These are phyloP conservation scores for Artibeus lituratus DNA, from an alignment of 2,797 vertebrate genomes.

Conservation along the genomic window DNA sequence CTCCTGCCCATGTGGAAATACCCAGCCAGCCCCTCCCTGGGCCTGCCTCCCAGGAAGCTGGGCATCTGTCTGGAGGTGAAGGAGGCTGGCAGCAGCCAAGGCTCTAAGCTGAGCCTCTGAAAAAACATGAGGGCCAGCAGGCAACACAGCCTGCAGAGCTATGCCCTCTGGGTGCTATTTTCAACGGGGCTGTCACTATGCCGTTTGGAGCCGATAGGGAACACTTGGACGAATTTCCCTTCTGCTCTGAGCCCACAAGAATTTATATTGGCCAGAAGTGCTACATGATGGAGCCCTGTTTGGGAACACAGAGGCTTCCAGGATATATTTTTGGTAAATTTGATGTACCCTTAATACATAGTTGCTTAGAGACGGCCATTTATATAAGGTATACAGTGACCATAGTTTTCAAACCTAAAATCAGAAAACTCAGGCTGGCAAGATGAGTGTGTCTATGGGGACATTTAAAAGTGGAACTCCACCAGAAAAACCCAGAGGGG, in stretches of 20 bases:
- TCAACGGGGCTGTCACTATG: background rate
- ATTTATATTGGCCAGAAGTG: constrained; percentile 48
- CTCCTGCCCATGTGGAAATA: background rate
- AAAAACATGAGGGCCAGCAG: background rate
- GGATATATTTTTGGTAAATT: constrained; percentile 49
- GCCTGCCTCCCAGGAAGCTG: background rate
- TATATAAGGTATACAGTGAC: constrained; percentile 46
- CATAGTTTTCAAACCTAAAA: constrained; percentile 40
- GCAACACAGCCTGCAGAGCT: background rate
- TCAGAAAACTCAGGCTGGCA: constrained; percentile 28
- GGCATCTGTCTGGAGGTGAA: background rate
- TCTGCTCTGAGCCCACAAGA: constrained; percentile 10
- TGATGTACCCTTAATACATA: constrained; percentile 28
- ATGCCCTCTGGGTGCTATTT: background rate
- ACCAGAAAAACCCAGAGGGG: background rate
- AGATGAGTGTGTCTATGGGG: background rate
- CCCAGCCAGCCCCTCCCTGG: background rate
- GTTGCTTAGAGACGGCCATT: constrained; percentile 61
- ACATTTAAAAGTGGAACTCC: constrained; percentile 20
- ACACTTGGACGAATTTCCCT: background rate
- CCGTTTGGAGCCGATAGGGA: background rate
- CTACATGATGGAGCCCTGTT: constrained; percentile 1
- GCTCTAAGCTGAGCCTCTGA: background rate
- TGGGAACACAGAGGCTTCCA: constrained; percentile 26
- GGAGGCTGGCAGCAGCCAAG: background rate